These are phyloP conservation scores for Phyllotis vaccarum DNA, from an alignment of 2,797 vertebrate species.

Conservation along the genomic window DNA sequence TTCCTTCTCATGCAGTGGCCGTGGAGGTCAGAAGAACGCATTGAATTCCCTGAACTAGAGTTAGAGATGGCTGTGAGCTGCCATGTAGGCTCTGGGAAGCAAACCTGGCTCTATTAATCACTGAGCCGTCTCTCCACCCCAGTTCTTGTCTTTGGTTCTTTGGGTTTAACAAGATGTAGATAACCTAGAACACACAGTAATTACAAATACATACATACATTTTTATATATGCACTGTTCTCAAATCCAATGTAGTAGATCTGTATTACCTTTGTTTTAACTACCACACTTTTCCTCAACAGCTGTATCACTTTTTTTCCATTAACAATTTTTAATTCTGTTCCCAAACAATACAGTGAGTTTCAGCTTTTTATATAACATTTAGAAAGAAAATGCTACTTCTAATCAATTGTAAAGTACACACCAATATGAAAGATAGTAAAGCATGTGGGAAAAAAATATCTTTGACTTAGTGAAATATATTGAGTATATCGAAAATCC, in stretches of 20 bases:
- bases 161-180: not conserved
- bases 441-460: not conserved
- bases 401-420: constrained; percentile 37
- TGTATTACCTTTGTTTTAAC: not conserved
- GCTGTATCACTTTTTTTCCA: constrained; percentile 22
- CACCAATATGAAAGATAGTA: constrained; percentile 28
- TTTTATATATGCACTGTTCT: not conserved
- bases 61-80: not conserved
- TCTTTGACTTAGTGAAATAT: constrained; percentile 32
- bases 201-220: not conserved
- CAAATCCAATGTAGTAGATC: not conserved
- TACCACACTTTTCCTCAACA: constrained; percentile 17
- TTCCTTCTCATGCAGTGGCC: not conserved
- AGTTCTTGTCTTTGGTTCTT: constrained; percentile 1
- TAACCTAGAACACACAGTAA: not conserved
- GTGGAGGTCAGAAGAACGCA: not conserved
- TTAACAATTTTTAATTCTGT: not conserved
- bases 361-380: constrained; percentile 51
- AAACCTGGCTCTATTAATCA: not conserved
- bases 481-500: not conserved
- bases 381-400: constrained; percentile 23
- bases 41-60: not conserved
- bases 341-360: not conserved
- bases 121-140: not conserved
- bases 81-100: not conserved